phyloP scores from a whole-genome alignment of 35 echinoderm and acorn worm genomes.

The Anneissia japonica region DNA sequence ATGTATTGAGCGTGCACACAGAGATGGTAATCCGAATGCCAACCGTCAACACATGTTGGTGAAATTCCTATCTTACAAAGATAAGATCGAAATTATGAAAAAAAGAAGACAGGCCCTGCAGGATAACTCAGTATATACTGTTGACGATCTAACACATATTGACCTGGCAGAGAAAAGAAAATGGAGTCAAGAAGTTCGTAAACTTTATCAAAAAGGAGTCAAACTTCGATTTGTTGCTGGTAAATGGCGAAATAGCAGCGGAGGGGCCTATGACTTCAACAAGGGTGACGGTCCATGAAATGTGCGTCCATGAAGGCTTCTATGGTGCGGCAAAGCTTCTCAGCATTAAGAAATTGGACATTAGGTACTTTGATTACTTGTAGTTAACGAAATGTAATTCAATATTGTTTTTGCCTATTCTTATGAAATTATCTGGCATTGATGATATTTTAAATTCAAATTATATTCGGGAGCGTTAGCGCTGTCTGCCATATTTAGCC shows the following conservation, averaged over 20 bases:
- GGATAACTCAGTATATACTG: background rate
- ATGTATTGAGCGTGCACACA: slow-evolving; percentile 9
- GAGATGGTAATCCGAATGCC: background rate
- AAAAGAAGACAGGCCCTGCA: background rate
- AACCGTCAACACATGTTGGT: background rate
- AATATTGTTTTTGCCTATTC: too few species aligned
- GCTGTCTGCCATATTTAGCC: too few species aligned
- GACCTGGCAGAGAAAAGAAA: slow-evolving; percentile 14
- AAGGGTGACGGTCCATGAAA: too few species aligned
- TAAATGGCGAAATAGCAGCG: background rate
- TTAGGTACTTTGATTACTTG: too few species aligned
- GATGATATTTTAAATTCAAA: too few species aligned
- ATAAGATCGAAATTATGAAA: slow-evolving; percentile 11
- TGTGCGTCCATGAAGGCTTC: too few species aligned
- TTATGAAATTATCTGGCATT: too few species aligned
- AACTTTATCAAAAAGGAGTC: slow-evolving; percentile 3
- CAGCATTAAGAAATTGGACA: too few species aligned
- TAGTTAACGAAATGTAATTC: too few species aligned
- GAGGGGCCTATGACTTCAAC: background rate
- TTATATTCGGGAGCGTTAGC: too few species aligned
- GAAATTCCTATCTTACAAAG: slow-evolving; percentile 9
- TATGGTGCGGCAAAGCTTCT: too few species aligned
- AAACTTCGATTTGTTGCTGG: slow-evolving; percentile 19
- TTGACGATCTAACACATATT: slow-evolving; percentile 3
- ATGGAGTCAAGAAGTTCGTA: background rate